Conservation (phyloP, 1,140 invertebrate species). For the Drosophila sulfurigaster region DNA sequence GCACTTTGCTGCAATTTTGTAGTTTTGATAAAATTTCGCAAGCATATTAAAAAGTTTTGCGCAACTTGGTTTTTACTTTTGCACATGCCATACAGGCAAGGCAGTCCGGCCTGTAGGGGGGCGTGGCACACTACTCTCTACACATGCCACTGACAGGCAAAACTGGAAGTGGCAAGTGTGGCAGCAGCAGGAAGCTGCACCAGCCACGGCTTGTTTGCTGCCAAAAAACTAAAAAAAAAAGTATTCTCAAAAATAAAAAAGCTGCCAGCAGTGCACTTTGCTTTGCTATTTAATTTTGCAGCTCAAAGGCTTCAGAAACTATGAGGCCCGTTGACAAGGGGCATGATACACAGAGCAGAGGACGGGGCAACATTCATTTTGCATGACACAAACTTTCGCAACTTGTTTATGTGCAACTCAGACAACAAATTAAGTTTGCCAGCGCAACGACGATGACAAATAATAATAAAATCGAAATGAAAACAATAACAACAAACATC, state of each 20-base stretch:
- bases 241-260: conserved; percentile 18
- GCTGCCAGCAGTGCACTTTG: conserved; percentile 69
- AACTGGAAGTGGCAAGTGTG: conserved; percentile 36
- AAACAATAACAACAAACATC: background rate
- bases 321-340: conserved; percentile 9
- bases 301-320: conserved; percentile 76
- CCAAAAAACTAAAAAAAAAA: conserved; percentile 50
- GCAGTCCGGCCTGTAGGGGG: background rate
- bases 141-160: conserved; percentile 75
- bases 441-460: conserved; percentile 4
- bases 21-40: conserved; percentile 84
- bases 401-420: conserved; percentile 61
- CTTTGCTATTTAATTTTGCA: conserved; percentile 80
- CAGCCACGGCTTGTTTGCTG: conserved; percentile 76
- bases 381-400: conserved; percentile 49
- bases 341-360: background rate
- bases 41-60: conserved; percentile 83
- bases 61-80: conserved; percentile 83
- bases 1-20: conserved; percentile 83
- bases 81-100: conserved; percentile 65
- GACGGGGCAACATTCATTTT: conserved; percentile 42
- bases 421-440: conserved; percentile 62
- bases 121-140: conserved; percentile 27
- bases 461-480: conserved; percentile 19
- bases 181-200: conserved; percentile 60